phyloP scores from a whole-genome alignment of 2,113 vertebrate species.

The Brachionichthys hirsutus region DNA sequence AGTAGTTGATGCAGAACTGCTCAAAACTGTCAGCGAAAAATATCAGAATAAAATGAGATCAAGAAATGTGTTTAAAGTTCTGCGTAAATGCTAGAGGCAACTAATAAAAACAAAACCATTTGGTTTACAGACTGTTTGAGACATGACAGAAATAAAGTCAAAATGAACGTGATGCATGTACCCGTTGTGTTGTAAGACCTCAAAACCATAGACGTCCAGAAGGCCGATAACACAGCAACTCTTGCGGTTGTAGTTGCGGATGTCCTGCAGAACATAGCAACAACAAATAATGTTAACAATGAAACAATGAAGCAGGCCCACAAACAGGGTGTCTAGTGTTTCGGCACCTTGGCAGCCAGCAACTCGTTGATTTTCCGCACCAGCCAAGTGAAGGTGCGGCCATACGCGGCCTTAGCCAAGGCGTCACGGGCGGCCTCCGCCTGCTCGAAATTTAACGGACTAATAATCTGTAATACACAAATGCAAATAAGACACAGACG shows the following conservation, averaged over 20 bases:
- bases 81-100: not conserved
- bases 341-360: conserved; percentile 86
- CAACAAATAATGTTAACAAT: no score
- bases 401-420: conserved; percentile 89
- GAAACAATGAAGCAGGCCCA: not conserved
- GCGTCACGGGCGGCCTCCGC: conserved; percentile 88
- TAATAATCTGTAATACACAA: conserved; percentile 83
- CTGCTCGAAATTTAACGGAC: conserved; percentile 91
- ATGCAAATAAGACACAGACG: not conserved
- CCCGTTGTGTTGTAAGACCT: conserved; percentile 96
- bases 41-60: not conserved
- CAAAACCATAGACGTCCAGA: conserved; percentile 98
- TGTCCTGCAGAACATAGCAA: conserved; percentile 83
- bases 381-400: conserved; percentile 93
- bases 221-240: conserved; percentile 88
- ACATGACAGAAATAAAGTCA: not conserved
- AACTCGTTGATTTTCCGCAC: conserved; percentile 94
- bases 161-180: conserved; percentile 43
- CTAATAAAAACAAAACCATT: not conserved
- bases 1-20: conserved; percentile 99
- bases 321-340: not conserved
- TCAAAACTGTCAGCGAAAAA: conserved; percentile 84
- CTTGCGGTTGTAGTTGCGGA: conserved; percentile 84
- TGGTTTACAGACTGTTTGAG: no score
- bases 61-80: not conserved